Evolutionary conservation across 2,888 invertebrate species (phyloP).

Genomic region (Eremobia ochroleuca): DNA sequence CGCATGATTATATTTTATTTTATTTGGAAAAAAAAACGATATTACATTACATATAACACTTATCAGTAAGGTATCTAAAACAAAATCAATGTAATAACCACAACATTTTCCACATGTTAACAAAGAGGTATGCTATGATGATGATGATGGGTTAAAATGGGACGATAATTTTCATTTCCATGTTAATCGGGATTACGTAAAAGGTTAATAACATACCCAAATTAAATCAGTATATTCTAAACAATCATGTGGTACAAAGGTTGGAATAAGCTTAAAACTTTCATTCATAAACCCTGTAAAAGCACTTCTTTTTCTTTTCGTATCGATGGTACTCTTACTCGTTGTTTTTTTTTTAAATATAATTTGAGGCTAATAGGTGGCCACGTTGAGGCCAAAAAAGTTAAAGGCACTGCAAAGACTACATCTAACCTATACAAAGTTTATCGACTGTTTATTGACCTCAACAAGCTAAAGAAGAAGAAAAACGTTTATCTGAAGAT

Average conservation of each 20-base stretch:
- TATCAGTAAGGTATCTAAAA: no score
- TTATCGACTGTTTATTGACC: neutral
- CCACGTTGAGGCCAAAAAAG: neutral
- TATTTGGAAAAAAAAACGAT: no score
- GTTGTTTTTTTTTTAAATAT: no score
- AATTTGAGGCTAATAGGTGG: no score
- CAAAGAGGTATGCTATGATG: no score
- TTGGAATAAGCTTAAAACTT: neutral
- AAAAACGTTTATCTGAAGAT: constrained; percentile 4
- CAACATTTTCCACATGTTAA: no score
- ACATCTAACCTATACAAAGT: neutral
- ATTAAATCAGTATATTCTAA: neutral
- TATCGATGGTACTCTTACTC: neutral
- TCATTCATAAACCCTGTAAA: neutral
- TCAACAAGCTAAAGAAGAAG: neutral
- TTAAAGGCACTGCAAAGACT: neutral
- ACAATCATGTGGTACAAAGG: neutral
- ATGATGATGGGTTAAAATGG: neutral
- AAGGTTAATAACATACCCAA: neutral
- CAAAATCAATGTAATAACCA: no score
- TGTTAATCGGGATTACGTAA: no score
- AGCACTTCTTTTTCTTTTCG: neutral
- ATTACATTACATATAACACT: no score
- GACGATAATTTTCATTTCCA: neutral
- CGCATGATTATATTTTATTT: no score